Percentiles rank a stretch among this genome's conserved stretches.
Conservation (phyloP, 2,888 invertebrate species). For the Nemotelus nigrinus region DNA sequence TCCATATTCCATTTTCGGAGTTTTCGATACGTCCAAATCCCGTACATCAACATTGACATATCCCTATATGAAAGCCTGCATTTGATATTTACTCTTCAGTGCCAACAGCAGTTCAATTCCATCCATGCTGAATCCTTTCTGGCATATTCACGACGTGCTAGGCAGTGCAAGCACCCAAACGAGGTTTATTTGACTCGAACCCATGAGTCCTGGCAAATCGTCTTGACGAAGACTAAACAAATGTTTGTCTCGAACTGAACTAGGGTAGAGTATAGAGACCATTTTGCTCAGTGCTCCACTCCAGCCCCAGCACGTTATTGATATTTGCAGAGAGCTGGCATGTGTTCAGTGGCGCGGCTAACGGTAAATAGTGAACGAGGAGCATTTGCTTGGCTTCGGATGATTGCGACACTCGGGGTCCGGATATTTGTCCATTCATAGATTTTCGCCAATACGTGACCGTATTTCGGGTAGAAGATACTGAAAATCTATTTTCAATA, state of each 20-base stretch:
- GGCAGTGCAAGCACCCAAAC: background rate
- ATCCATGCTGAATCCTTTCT: background rate
- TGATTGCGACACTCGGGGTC: conserved; percentile 11
- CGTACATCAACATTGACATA: background rate
- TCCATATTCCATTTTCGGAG: too few relatives aligned
- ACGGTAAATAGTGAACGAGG: background rate
- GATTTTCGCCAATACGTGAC: conserved; percentile 3
- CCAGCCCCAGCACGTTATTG: conserved; percentile 15
- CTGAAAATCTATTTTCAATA: background rate
- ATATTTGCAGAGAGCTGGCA: conserved; percentile 15
- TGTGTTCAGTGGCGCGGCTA: background rate
- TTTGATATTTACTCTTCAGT: background rate
- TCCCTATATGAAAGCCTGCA: background rate
- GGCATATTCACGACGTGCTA: background rate
- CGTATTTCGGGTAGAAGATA: background rate
- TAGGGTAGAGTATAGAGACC: too few relatives aligned
- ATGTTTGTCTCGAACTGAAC: conserved; percentile 12
- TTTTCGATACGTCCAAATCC: too few relatives aligned
- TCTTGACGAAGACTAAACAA: conserved; percentile 22
- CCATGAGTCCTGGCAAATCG: background rate
- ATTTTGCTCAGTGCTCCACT: too few relatives aligned
- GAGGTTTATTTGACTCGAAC: too few relatives aligned
- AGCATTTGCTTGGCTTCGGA: conserved; percentile 3
- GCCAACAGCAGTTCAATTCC: background rate
- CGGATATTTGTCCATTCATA: conserved; percentile 11